Evolutionary conservation across 1,140 invertebrate species (phyloP).

Genomic region (Artemia franciscana): DNA sequence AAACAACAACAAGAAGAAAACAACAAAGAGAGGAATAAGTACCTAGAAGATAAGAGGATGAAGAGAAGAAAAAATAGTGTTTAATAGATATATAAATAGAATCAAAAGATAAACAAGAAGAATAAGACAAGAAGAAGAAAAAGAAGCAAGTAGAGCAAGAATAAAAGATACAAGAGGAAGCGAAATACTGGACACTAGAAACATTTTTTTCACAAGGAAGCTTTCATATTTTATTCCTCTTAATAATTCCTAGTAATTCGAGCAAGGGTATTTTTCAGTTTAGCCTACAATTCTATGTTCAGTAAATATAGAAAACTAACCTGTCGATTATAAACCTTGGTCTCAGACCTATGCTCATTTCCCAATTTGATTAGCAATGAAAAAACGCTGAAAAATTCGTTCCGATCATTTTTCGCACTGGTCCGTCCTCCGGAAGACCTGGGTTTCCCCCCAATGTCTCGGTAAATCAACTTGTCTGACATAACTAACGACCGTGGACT

Average conservation of each 20-base stretch:
- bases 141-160: no score
- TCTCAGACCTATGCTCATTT: conserved; percentile 26
- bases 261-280: background rate
- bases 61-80: background rate
- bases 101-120: conserved; percentile 9
- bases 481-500: no score
- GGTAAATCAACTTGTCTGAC: no score
- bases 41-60: background rate
- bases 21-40: background rate
- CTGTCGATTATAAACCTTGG: background rate
- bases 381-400: conserved; percentile 28
- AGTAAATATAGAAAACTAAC: background rate
- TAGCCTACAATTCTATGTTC: background rate
- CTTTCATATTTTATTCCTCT: no score
- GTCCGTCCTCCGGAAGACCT: no score
- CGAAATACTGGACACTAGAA: no score
- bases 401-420: background rate
- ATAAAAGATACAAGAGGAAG: no score
- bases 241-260: background rate
- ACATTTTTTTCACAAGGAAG: no score
- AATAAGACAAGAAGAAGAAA: background rate
- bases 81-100: background rate
- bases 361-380: conserved; percentile 41
- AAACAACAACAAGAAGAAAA: no score
- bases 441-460: no score